These are phyloP conservation scores for Lagorchestes hirsutus DNA, from an alignment of 2,797 vertebrate genomes.

Conservation along the genomic window DNA sequence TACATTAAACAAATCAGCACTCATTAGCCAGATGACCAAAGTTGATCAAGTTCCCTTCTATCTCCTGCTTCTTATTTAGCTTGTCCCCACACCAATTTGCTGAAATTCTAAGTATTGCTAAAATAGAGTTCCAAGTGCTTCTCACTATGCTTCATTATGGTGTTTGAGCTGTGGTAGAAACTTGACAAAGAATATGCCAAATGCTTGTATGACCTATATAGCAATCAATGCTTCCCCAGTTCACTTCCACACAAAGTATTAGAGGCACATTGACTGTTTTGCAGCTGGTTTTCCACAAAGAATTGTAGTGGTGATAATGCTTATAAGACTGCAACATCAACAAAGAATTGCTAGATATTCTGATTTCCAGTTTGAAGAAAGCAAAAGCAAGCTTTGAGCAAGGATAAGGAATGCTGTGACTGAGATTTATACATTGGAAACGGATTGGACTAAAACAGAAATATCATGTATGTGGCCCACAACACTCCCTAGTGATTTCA, in stretches of 20 bases:
- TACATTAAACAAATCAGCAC: background rate
- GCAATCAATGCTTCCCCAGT: background rate
- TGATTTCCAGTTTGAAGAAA: background rate
- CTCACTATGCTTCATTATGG: conserved; percentile 1
- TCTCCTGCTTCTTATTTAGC: background rate
- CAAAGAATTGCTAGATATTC: conserved; percentile 2
- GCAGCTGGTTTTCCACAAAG: background rate
- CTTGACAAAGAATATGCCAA: conserved; percentile 50
- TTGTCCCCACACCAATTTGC: conserved; percentile 2
- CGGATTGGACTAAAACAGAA: background rate
- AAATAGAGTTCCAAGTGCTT: background rate
- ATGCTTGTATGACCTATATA: background rate
- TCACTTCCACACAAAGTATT: background rate
- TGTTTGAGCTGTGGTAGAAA: conserved; percentile 49
- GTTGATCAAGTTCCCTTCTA: background rate
- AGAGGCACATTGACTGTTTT: conserved; percentile 1
- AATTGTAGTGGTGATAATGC: background rate
- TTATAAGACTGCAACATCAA: background rate
- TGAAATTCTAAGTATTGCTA: background rate
- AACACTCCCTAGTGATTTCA: background rate
- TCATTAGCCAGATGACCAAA: background rate
- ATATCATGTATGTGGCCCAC: background rate
- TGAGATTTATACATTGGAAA: background rate
- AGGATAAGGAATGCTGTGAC: background rate
- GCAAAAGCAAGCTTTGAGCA: background rate